A percentile compares a stretch with the other conserved stretches of the same genome.
Conservation (phyloP, 2,888 invertebrate species). For the Alviniconcha strummeri region DNA sequence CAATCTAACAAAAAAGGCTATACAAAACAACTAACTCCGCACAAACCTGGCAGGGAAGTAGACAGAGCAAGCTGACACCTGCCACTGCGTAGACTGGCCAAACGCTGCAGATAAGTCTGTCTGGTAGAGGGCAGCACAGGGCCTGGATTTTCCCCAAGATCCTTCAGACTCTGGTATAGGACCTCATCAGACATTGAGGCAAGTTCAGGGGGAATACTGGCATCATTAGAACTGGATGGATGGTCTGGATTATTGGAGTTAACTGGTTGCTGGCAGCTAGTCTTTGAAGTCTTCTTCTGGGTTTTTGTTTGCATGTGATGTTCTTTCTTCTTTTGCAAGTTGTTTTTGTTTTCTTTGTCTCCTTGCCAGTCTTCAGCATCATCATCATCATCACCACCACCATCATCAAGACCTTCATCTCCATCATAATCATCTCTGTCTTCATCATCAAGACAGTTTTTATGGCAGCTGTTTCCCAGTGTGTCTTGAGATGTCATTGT, state of each 20-base stretch:
- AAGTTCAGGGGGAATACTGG: conserved; percentile 39
- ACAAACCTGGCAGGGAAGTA: conserved; percentile 35
- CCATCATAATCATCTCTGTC: not conserved
- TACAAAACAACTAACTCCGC: too few species aligned
- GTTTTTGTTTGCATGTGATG: not conserved
- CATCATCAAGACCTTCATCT: not conserved
- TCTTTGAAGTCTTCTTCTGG: too few species aligned
- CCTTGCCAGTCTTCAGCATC: not conserved
- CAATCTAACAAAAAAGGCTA: too few species aligned
- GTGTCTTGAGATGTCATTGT: conserved; percentile 22
- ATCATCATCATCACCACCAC: not conserved
- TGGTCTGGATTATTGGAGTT: not conserved
- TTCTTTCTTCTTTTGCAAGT: not conserved
- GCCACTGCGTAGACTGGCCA: conserved; percentile 76
- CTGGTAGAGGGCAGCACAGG: conserved; percentile 88
- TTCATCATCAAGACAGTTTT: not conserved
- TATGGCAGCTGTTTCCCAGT: not conserved
- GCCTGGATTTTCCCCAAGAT: conserved; percentile 84
- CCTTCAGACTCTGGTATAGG: conserved; percentile 57
- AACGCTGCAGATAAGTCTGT: conserved; percentile 83
- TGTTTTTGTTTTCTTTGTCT: not conserved
- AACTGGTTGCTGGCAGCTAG: not conserved
- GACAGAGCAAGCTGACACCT: conserved; percentile 44
- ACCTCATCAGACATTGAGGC: conserved; percentile 47
- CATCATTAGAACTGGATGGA: not conserved